Evolutionary conservation across 2,888 invertebrate genomes (phyloP), one percentile per base, ranked within the genome.

Genomic region (Allophyes oxyacanthae): DNA sequence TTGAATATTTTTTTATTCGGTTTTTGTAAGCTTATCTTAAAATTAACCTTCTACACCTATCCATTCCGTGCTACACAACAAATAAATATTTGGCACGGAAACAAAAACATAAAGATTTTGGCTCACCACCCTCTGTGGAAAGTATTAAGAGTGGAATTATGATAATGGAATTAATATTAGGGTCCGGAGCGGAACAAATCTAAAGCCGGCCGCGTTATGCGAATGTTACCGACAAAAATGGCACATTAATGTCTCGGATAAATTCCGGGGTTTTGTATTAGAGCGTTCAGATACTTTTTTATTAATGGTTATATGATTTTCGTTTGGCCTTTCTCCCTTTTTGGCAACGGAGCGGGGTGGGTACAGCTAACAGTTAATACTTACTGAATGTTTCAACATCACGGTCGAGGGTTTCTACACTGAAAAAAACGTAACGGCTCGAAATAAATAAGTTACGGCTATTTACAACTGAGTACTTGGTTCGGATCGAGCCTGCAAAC

Each of bases 141-240:
- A 69, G 75, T 78, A 79, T 77, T 79, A 79, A 78, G 75, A 71
- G 71, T 64, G 59, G 75, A 78, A 83, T 86, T 84, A 86, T 81
- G 80, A 76, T 85, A 83, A 85, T 84, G 75, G 78, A 78, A 81
- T 81, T 83, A 81, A 77, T 81, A 79, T 82, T 72, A 74, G 68
- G 75, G 78, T 60, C 62, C 54, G 57, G 60, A 71, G 54, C 55
- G 64, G 72, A 75, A 75, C 60, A 62, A 62, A 75, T 67, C 60
- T 70, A 63, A 70, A 70, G 53, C 61, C 62, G 61, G 60, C 34
- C 41, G 62, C 71, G 57, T 70, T 60, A 60, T 51, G 52, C 46
- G 60, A 66, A 61, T 70, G 66, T 66, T 64, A 59, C 58, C 64
- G 56, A 62, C 69, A 70, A 72, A 73, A 72, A 75, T 72, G 55